Base-by-base conservation (phyloP, 2,797 vertebrate species). In the Acanthiza pusilla region DNA sequence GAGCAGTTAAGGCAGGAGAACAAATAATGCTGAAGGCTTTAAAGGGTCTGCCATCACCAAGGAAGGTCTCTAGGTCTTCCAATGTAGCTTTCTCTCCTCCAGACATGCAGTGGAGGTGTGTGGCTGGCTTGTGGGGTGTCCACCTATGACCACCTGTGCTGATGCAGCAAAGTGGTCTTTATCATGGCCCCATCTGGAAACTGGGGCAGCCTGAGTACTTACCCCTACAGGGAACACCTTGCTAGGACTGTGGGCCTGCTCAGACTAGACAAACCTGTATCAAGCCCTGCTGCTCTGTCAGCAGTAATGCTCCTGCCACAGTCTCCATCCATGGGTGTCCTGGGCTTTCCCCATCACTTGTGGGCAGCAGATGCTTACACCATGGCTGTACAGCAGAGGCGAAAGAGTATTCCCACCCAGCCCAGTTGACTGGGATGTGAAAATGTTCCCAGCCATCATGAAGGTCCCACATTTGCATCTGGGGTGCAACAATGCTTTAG, bases 211-310 rank as follows among this genome's bases (percentile, higher is more conserved):
- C 66, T 30, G 36, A 70, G 53, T 27, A 23, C 54, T 65, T 54
- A 47, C 3, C 45, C 60, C 38, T 88, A 3, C 11, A 70, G 70
- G 54, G 58, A 91, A 2, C 43, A 22, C 61, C 78, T 78, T 42
- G 43, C 53, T 86, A 53, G 71, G 42, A 38, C 67, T 57, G 45
- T 66, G 55, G 40, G 60, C 42, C 57, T 11, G 26, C 82, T 84
- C 80, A 72, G 74, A 92, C 85, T 25, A 70, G 94, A 92, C 91
- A 68, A 94, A 81, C 87, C 54, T 25, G 5, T 78, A 45, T 78
- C 19, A 11, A 72, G 60, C 76, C 89, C 34, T 60, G 60, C 66
- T 93, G 89, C 91, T 92, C 51, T 81, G 60, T 96, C 96, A 96
- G 94, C 89, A 93, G 48, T 22, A 13, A 13, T 3, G 5, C 8